Evolutionary conservation across 1,140 invertebrate genomes (phyloP), one percentile per base, ranked within the genome.

Genomic region (Rhagoletis pomonella): DNA sequence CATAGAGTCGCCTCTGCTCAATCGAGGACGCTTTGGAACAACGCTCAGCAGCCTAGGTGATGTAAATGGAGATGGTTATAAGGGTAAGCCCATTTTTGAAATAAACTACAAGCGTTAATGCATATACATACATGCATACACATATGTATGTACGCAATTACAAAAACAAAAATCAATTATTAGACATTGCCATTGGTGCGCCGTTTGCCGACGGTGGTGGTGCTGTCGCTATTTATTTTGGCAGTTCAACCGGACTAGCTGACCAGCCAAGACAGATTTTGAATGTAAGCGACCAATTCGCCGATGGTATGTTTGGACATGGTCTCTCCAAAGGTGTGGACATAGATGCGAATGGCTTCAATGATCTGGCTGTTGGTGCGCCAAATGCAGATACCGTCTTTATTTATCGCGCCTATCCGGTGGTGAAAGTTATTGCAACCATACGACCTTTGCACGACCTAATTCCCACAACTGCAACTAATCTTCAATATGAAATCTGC

Each of bases 191-290:
- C 17, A 94, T 96, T 47, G 94, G 95, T 64, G 95, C 95, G 4
- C 96, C 96, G 0, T 96, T 95, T 91, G 95, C 95, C 89, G 67
- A 73, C 10, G 44, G 55, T n/a, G 88, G 93, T 65, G 95, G 95
- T 12, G 94, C 94, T 3, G 94, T 96, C n/a, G 95, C 95, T 87
- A 94, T 96, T 88, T 96, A 95, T 88, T 94, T 93, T 88, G 95
- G 95, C 1, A 89, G 94, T 60, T 90, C 90, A 39, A 91, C 94
- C 47, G 96, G 96, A 29, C 86, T 95, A 14, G 90, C 88, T 12
- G 89, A 87, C 4, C 92, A 92, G 69, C 92, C 92, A 9, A 91
- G 93, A 86, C 95, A 95, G 89, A 90, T 88, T 55, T n/a, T 88
- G 12, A 84, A 81, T 90, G 93, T 87, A 6, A 90, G 44, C 91